phyloP scores from a whole-genome alignment of 1,140 invertebrate genomes.

The Caerostris darwini region DNA sequence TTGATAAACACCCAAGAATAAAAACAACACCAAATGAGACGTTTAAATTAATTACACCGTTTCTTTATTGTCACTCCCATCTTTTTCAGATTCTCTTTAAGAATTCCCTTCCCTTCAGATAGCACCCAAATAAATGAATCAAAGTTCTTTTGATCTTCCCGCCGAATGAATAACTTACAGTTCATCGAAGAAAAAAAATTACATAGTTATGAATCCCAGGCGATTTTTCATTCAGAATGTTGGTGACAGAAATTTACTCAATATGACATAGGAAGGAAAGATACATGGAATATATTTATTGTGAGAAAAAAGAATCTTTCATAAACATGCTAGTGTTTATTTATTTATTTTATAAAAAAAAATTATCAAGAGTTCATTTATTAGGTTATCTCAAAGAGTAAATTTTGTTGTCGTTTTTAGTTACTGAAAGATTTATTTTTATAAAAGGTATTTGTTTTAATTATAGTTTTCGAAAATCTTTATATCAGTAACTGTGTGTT shows the following conservation, averaged over 20 bases:
- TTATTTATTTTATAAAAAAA: background rate
- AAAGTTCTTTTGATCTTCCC: background rate
- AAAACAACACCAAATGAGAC: background rate
- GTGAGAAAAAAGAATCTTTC: background rate
- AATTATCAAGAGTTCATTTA: background rate
- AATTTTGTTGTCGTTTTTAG: background rate
- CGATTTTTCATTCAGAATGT: conserved; percentile 30
- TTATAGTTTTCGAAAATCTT: background rate
- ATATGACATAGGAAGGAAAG: background rate
- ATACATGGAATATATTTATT: background rate
- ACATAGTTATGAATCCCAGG: background rate
- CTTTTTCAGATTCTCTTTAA: background rate
- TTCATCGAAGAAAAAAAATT: background rate
- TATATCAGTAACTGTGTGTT: background rate
- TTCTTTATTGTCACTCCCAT: conserved; percentile 24
- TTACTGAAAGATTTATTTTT: background rate
- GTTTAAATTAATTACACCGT: conserved; percentile 22
- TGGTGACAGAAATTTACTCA: conserved; percentile 21
- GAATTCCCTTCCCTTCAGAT: background rate
- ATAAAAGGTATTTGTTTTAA: background rate
- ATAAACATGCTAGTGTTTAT: background rate
- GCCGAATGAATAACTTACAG: background rate
- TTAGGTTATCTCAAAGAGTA: background rate
- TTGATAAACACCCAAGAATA: background rate
- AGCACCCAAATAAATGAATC: conserved; percentile 27